Evolutionary conservation across 1,140 invertebrate genomes (phyloP).

Genomic region (Heliconius melpomene): DNA sequence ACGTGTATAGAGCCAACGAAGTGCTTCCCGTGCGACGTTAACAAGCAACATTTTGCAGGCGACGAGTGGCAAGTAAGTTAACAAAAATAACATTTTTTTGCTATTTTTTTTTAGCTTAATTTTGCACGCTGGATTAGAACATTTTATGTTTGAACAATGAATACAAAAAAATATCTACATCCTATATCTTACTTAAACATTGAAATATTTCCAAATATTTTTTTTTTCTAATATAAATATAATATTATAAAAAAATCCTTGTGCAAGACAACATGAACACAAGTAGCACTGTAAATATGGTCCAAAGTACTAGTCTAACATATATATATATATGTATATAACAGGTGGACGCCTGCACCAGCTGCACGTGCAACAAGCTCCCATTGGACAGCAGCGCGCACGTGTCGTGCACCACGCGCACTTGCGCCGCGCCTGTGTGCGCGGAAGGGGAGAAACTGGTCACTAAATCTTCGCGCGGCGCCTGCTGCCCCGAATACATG

Average conservation of each 20-base stretch:
- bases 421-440: slow-evolving; percentile 83
- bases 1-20: slow-evolving; percentile 82
- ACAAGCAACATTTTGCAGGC: slow-evolving; percentile 82
- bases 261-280: too few relatives aligned
- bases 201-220: not conserved
- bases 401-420: slow-evolving; percentile 82
- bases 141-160: too few relatives aligned
- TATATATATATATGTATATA: too few relatives aligned
- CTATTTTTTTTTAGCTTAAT: too few relatives aligned
- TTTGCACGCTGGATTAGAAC: too few relatives aligned
- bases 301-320: too few relatives aligned
- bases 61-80: slow-evolving; percentile 82
- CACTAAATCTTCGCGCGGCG: slow-evolving; percentile 77
- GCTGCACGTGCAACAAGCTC: slow-evolving; percentile 85
- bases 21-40: slow-evolving; percentile 87
- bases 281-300: too few relatives aligned
- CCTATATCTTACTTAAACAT: too few relatives aligned
- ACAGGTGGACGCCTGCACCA: slow-evolving; percentile 86
- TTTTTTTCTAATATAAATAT: too few relatives aligned
- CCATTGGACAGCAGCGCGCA: slow-evolving; percentile 51
- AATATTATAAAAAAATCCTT: too few relatives aligned
- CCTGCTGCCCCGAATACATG: slow-evolving; percentile 86
- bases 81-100: not conserved
- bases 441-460: slow-evolving; percentile 80
- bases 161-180: too few relatives aligned